Base-by-base conservation (phyloP, 2,888 invertebrate species). In the Aspidapion aeneum region DNA sequence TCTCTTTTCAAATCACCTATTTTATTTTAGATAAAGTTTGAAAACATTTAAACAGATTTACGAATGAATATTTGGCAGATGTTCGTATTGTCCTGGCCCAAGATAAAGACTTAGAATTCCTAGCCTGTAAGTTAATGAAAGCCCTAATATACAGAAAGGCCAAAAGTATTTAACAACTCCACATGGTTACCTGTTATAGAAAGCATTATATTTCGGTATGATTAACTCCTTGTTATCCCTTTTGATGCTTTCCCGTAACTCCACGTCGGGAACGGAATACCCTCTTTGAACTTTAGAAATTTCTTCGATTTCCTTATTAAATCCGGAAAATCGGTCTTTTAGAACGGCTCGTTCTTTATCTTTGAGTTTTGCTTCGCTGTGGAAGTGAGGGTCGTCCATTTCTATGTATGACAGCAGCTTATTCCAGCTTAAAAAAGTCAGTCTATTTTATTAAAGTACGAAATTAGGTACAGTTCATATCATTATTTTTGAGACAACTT, bases 271-370 rank as follows among this genome's bases (percentile, higher is more conserved):
- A 73, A 98, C 93, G 58, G 95, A 93, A 82, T 96, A 97, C 48
- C 90, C 88, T 66, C 94, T 87, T 82, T 98, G 97, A 22, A 87
- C 86, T 70, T 90, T 89, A 1, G 89, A 86, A 16, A 91, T 86
- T 73, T 97, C 96, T 75, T 98, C 97, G 77, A 98, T 89, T 80
- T 98, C 98, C 77, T 95, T 94, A 80, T 98, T 97, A 80, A 98
- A 98, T 58, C 91, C 90, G 65, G 93, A 86, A 81, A 95, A 95
- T 74, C 91, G 90, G 76, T 96, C 96, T 80, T 96, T 96, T 54
- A 96, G 85, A 59, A 89, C 84, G 73, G 91, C 91, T 54, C 92
- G 83, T 76, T 96, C 95, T 79, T 90, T 93, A 76, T 96, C 96
- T 68, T 92, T 86, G 56, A 96, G 81, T 81, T 91, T 90, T 12